These are phyloP conservation scores for Ophthalmolycus amberensis DNA, from an alignment of 2,113 vertebrate genomes.

Conservation along the genomic window DNA sequence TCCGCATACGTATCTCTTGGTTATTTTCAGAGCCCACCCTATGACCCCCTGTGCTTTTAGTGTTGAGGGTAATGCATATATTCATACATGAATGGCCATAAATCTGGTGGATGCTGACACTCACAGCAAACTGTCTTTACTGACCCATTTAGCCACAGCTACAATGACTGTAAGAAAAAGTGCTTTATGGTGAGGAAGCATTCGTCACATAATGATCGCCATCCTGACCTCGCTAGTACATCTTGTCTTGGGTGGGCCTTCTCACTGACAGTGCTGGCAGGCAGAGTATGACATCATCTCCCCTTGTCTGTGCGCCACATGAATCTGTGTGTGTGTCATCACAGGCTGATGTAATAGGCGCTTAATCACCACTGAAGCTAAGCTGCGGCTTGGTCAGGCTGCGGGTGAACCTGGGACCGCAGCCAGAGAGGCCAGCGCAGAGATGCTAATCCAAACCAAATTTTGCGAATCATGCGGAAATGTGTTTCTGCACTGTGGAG, in stretches of 20 bases:
- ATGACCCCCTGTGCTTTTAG: conserved; percentile 40
- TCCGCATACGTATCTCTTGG: conserved; percentile 30
- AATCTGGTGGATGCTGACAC: conserved; percentile 43
- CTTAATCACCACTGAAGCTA: conserved; percentile 63
- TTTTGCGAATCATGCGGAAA: conserved; percentile 15
- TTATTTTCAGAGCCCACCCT: conserved; percentile 61
- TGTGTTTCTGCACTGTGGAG: conserved; percentile 1
- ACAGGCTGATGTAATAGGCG: conserved; percentile 70
- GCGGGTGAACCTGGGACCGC: conserved; percentile 14
- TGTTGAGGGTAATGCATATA: conserved; percentile 47
- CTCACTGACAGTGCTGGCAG: conserved; percentile 52
- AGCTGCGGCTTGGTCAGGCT: conserved; percentile 33
- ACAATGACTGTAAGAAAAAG: conserved; percentile 35
- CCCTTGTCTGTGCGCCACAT: conserved; percentile 40
- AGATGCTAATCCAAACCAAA: conserved; percentile 38
- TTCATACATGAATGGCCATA: conserved; percentile 40
- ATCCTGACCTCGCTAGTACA: conserved; percentile 70
- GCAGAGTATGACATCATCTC: conserved; percentile 79
- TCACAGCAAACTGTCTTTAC: conserved; percentile 22
- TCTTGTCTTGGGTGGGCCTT: conserved; percentile 62
- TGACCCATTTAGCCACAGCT: conserved; percentile 43
- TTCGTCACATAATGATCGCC: conserved; percentile 60
- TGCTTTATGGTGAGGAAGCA: conserved; percentile 51
- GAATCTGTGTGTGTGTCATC: conserved; percentile 45
- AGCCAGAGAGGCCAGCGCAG: conserved; percentile 8